Conservation (phyloP, 2,113 vertebrate genomes). For the Laticauda colubrina region DNA sequence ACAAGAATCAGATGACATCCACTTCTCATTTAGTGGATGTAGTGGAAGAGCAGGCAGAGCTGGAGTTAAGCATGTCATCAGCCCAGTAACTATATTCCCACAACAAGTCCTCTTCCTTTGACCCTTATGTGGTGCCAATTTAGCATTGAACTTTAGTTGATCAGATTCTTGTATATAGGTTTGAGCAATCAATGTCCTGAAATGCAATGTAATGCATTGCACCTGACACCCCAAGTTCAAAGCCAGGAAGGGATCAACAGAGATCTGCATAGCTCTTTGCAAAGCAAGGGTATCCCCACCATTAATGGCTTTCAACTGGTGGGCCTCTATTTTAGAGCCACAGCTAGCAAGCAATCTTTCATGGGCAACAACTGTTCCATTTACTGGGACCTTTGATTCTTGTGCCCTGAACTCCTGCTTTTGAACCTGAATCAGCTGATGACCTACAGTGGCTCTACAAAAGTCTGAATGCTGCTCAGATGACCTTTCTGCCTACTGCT, state of each 20-base stretch:
- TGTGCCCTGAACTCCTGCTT: neutral
- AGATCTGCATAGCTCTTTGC: neutral
- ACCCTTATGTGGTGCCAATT: neutral
- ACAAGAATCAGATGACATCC: neutral
- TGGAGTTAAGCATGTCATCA: neutral
- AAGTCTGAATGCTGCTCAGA: neutral
- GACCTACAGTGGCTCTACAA: neutral
- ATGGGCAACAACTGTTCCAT: neutral
- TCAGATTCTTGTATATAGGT: neutral
- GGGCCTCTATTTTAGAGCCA: neutral
- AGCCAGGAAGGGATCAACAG: neutral
- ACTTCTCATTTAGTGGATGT: neutral
- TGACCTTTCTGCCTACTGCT: neutral
- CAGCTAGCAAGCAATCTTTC: neutral
- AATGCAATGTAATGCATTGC: neutral
- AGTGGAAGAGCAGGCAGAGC: neutral
- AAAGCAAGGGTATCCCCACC: neutral
- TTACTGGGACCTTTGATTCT: neutral
- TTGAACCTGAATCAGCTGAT: neutral
- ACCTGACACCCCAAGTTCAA: neutral
- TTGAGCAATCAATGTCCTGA: neutral
- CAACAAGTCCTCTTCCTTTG: neutral
- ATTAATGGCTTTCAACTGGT: neutral
- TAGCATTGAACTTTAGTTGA: neutral
- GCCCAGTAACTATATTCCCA: neutral